These are phyloP conservation scores for Nemoura dubitans DNA, from an alignment of 2,888 invertebrate genomes.

Conservation along the genomic window DNA sequence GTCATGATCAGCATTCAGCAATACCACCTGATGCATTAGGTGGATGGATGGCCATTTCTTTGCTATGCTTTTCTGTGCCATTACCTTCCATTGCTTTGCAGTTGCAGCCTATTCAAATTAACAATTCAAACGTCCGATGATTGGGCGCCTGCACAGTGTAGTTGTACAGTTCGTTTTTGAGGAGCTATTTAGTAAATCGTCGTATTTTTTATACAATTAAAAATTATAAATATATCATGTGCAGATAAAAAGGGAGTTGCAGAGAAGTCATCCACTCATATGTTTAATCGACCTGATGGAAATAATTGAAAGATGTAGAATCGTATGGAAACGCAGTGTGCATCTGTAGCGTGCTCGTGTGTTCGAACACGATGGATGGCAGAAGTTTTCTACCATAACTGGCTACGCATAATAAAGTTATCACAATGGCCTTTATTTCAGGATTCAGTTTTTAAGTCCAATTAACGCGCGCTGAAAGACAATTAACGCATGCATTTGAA, in stretches of 20 bases:
- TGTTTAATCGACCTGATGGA: no score
- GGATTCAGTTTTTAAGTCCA: not conserved
- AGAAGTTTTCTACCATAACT: not conserved
- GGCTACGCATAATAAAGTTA: not conserved
- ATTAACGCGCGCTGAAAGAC: not conserved
- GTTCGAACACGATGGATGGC: not conserved
- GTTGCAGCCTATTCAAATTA: not conserved
- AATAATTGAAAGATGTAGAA: no score
- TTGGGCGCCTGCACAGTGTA: no score
- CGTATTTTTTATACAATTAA: no score
- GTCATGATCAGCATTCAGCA: constrained; percentile 7
- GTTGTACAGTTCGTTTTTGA: no score
- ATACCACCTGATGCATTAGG: constrained; percentile 12
- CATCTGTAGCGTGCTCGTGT: not conserved
- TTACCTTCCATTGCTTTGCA: not conserved
- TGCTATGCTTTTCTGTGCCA: not conserved
- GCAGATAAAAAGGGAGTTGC: no score
- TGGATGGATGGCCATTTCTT: constrained; percentile 4
- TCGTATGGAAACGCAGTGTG: no score
- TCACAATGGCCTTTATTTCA: not conserved
- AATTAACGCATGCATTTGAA: not conserved
- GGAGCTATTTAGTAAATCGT: no score
- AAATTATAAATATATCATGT: no score
- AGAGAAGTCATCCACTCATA: no score
- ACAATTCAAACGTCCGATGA: not conserved